These are phyloP conservation scores for Cephus nigrinus DNA, from an alignment of 2,888 invertebrate species.

Conservation along the genomic window DNA sequence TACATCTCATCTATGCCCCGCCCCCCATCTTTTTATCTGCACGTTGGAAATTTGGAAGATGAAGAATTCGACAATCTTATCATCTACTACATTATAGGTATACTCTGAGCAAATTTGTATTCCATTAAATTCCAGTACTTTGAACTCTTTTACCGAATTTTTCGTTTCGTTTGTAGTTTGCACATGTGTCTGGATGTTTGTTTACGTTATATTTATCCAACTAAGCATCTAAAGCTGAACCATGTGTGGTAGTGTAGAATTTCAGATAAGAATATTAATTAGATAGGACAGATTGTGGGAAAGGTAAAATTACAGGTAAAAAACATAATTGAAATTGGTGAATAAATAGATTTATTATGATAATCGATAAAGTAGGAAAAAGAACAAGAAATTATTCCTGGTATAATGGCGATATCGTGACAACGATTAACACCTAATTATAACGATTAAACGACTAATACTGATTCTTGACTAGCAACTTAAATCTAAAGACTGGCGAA, in stretches of 20 bases:
- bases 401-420: neutral
- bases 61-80: too few relatives aligned
- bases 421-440: neutral
- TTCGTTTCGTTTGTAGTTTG: neutral
- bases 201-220: neutral
- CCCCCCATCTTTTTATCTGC: neutral
- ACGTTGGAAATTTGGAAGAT: too few relatives aligned
- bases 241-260: neutral
- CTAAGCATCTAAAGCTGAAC: neutral
- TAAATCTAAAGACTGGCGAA: slow-evolving; percentile 1
- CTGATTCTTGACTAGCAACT: slow-evolving; percentile 48
- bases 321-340: neutral
- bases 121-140: too few relatives aligned
- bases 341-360: neutral
- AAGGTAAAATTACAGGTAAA: neutral
- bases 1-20: too few relatives aligned
- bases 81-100: too few relatives aligned
- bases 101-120: too few relatives aligned
- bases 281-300: neutral
- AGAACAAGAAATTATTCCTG: neutral
- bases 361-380: neutral
- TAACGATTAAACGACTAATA: slow-evolving; percentile 33
- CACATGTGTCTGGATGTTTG: neutral
- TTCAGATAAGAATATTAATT: neutral
- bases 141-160: neutral